Percentiles rank a stretch among this genome's conserved stretches.
These are phyloP conservation scores for Carapus acus DNA, from an alignment of 2,797 vertebrate species.

Conservation along the genomic window DNA sequence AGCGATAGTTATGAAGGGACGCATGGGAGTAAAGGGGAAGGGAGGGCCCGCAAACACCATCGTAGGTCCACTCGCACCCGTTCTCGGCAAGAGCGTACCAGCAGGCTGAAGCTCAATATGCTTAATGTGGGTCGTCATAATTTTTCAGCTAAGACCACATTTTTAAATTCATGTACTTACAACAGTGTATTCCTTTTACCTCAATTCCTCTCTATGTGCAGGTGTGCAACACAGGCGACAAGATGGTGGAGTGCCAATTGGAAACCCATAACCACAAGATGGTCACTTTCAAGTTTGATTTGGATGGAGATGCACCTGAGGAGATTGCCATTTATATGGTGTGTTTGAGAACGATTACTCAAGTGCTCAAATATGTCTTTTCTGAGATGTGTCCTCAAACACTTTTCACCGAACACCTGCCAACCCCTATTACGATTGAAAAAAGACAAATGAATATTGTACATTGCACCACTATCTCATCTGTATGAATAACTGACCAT, in stretches of 20 bases:
- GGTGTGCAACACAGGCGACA: conserved; percentile 96
- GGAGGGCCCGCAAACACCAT: conserved; percentile 83
- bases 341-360: conserved; percentile 6
- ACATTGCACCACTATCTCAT: conserved; percentile 3
- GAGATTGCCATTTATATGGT: conserved; percentile 98
- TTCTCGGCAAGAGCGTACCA: conserved; percentile 87
- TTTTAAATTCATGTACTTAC: neutral
- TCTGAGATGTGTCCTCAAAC: conserved; percentile 5
- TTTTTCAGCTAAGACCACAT: neutral
- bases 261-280: conserved; percentile 99
- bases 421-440: conserved; percentile 11
- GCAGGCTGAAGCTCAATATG: conserved; percentile 88
- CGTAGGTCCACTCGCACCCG: conserved; percentile 86
- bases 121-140: conserved; percentile 80
- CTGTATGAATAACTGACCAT: neutral
- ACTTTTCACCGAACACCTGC: conserved; percentile 16
- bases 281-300: conserved; percentile 98
- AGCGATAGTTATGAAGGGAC: conserved; percentile 88
- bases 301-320: conserved; percentile 95
- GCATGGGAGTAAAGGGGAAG: conserved; percentile 80
- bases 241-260: conserved; percentile 98
- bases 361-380: conserved; percentile 5
- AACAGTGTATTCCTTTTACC: no score
- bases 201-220: no score
- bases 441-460: conserved; percentile 24